Evolutionary conservation across 1,140 invertebrate species (phyloP), one percentile per base, ranked within the genome.

Genomic region (Zaprionus nigranus): DNA sequence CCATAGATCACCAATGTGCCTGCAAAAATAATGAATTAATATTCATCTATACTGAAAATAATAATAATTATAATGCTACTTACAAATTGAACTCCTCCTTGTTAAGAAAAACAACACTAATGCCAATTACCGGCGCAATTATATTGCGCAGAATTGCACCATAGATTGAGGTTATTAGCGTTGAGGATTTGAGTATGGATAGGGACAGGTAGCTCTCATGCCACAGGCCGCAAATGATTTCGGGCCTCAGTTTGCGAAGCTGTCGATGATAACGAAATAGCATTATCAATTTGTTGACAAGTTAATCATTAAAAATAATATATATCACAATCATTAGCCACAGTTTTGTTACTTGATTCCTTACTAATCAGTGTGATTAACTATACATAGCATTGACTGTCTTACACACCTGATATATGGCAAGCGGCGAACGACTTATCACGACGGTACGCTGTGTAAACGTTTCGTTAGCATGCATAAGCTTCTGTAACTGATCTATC

Each of bases 21-120:
- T 93, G 61, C 6, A 74, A 12, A 61, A 68, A 51, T 34, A 49
- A 7, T n/a, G 51, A 24, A 40, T 34, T 65, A 53, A 28, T 13
- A 36, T 5, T 11, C 15, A n/a, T 22, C 1, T 22, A 22, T 65
- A 17, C 17, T 2, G 5, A 13, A 22, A 43, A 13, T 26, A 13
- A 9, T 53, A 26, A 26, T 0, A 26, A 26, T 75, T n/a, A 36
- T 26, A 26, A 15, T 26, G 13, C 12, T 12, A 76, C 91, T 82
- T 81, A 93, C 92, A 90, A 64, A 71, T 93, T 93, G 49, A 92
- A 92, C 62, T 93, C 92, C 12, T 93, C 91, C 69, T 93, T 93
- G 65, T 78, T 88, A 0, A 93, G 78, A 73, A 93, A 93, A 0
- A 93, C 92, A 3, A 93, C 80, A 73, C 90, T 91, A 43, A 93